A percentile compares a stretch with the other conserved stretches of the same genome.
phyloP scores from a whole-genome alignment of 2,113 vertebrate genomes.

The Gadus macrocephalus region DNA sequence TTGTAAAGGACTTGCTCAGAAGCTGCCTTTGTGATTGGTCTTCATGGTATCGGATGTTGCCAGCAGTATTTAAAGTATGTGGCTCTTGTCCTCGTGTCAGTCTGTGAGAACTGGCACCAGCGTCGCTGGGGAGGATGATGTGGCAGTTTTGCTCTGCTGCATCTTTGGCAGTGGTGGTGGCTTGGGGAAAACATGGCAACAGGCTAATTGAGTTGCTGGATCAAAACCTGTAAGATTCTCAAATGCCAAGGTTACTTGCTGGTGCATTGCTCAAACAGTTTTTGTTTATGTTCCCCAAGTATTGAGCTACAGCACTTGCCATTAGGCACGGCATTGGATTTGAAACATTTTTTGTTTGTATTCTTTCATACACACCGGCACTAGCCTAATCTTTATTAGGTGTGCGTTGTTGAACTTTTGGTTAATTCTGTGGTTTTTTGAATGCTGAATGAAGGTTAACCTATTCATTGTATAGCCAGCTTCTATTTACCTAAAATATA shows the following conservation, averaged over 20 bases:
- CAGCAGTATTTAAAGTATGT: constrained; percentile 21
- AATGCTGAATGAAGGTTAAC: too few species aligned
- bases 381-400: too few species aligned
- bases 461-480: too few species aligned
- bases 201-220: neutral
- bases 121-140: constrained; percentile 62
- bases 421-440: too few species aligned
- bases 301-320: neutral
- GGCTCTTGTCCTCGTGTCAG: constrained; percentile 14
- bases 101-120: constrained; percentile 36
- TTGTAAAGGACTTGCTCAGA: too few species aligned
- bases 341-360: too few species aligned
- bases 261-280: constrained; percentile 2
- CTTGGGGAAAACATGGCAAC: constrained; percentile 13
- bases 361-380: too few species aligned
- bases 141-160: constrained; percentile 63
- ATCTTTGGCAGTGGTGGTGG: constrained; percentile 28
- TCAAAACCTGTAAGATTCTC: too few species aligned
- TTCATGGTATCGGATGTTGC: neutral
- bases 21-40: neutral
- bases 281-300: neutral
- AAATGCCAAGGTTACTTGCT: too few species aligned
- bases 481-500: too few species aligned
- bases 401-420: too few species aligned
- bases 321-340: neutral